These are phyloP conservation scores for Mobula birostris DNA, from an alignment of 2,113 vertebrate genomes.

Conservation along the genomic window DNA sequence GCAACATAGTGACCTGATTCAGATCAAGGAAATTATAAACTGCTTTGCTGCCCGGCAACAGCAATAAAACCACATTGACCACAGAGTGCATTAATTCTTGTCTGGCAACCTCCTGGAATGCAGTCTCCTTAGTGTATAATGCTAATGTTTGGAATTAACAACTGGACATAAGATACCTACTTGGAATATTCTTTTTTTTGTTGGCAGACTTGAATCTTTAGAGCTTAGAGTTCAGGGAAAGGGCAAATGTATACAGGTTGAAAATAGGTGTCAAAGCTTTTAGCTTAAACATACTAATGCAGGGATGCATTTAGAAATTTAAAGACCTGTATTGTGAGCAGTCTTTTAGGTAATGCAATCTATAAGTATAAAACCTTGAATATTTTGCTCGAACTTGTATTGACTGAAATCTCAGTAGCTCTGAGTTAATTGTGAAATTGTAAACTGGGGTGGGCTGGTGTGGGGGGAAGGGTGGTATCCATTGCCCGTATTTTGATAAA, in stretches of 20 bases:
- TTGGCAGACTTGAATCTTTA: background rate
- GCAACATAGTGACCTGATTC: conserved; percentile 15
- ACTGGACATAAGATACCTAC: background rate
- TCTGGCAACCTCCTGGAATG: background rate
- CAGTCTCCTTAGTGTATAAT: background rate
- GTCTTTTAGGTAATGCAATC: background rate
- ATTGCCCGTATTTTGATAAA: background rate
- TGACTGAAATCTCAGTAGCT: background rate
- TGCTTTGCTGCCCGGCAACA: background rate
- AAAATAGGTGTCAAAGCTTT: background rate
- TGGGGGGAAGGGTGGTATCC: no score
- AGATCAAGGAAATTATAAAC: conserved; percentile 6
- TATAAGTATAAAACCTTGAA: background rate
- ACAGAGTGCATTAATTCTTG: background rate
- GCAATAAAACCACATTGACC: conserved; percentile 11
- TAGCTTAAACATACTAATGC: background rate
- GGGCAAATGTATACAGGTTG: background rate
- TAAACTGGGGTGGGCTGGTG: no score
- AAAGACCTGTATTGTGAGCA: background rate
- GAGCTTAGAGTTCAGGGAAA: background rate
- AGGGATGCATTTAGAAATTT: background rate
- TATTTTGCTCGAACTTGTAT: background rate
- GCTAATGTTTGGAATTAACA: conserved; percentile 21
- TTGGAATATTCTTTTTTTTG: background rate
- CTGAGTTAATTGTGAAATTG: background rate